Conservation (phyloP, 2,113 vertebrate genomes). For the Festucalex cinctus region DNA sequence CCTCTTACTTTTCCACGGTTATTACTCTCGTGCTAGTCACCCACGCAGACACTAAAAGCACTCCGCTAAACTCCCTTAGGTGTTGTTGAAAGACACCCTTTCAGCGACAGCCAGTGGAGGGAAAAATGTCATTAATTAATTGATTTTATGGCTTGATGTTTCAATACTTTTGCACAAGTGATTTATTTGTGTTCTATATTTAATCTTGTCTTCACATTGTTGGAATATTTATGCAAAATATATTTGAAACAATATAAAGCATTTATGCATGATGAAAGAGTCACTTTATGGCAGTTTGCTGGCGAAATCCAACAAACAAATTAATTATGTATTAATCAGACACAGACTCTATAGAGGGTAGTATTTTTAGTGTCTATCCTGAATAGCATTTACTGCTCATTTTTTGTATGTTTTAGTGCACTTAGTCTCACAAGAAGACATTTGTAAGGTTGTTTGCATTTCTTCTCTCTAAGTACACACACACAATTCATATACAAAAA, state of each 20-base stretch:
- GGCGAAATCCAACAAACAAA: not conserved
- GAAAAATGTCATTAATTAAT: not conserved
- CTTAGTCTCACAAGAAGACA: too few relatives aligned
- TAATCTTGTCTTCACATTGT: not conserved
- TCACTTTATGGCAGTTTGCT: not conserved
- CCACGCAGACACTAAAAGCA: conserved; percentile 11
- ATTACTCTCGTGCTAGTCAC: conserved; percentile 9
- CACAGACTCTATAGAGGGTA: not conserved
- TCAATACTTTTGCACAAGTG: not conserved
- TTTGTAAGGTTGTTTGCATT: too few relatives aligned
- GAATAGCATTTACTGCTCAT: not conserved
- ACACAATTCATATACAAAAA: not conserved
- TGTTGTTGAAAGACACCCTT: not conserved
- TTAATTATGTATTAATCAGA: conserved; percentile 1
- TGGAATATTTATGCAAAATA: not conserved
- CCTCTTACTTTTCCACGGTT: conserved; percentile 1
- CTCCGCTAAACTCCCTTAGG: not conserved
- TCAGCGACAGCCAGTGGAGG: not conserved
- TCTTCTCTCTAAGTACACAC: not conserved
- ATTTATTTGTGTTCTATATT: not conserved
- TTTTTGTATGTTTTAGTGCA: too few relatives aligned
- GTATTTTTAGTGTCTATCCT: not conserved
- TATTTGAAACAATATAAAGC: not conserved
- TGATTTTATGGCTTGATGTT: not conserved
- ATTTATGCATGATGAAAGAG: not conserved